Percentiles rank a stretch among this genome's conserved stretches.
These are phyloP conservation scores for Lacerta viridis DNA, from an alignment of 2,797 vertebrate genomes.

Conservation along the genomic window DNA sequence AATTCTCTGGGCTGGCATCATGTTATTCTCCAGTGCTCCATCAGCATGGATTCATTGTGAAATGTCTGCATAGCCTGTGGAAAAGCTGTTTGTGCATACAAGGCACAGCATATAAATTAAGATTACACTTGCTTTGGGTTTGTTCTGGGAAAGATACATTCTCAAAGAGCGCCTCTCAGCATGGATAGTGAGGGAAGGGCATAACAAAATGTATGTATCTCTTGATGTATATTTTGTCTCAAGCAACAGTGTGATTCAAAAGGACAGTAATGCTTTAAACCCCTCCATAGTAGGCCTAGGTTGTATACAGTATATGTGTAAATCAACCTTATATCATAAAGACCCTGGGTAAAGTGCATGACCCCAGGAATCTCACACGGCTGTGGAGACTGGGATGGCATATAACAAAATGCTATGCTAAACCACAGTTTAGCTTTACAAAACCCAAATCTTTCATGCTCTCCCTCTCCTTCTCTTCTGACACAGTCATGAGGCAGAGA, in stretches of 20 bases:
- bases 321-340: too few species aligned
- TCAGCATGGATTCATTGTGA: constrained; percentile 66
- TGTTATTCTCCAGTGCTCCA: constrained; percentile 57
- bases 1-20: constrained; percentile 69
- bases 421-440: too few species aligned
- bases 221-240: constrained; percentile 22
- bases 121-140: constrained; percentile 75
- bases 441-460: too few species aligned
- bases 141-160: constrained; percentile 66
- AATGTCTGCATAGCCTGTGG: constrained; percentile 70
- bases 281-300: too few species aligned
- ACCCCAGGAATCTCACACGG: too few species aligned
- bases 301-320: too few species aligned
- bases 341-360: too few species aligned
- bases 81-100: constrained; percentile 73
- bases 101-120: constrained; percentile 65
- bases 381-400: too few species aligned
- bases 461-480: not conserved
- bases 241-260: not conserved
- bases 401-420: too few species aligned
- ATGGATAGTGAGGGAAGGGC: constrained; percentile 33
- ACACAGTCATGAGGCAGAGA: not conserved
- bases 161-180: constrained; percentile 58
- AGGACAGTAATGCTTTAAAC: constrained; percentile 3
- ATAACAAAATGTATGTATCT: constrained; percentile 24